Base-by-base conservation (phyloP, 2,797 vertebrate species). In the Acanthopagrus latus region DNA sequence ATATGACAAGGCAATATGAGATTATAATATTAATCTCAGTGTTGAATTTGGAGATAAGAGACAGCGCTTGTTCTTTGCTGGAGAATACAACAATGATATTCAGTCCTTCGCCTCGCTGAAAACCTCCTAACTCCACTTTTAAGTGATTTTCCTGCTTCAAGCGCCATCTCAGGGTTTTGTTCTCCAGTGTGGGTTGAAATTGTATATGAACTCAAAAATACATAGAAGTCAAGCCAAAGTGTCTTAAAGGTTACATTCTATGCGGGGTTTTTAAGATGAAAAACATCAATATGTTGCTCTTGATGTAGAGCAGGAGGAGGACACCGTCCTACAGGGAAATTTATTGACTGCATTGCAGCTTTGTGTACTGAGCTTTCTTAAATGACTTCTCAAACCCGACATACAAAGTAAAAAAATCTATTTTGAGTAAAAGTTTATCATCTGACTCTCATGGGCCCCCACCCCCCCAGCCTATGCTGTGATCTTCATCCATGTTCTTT, bases 1-100 rank as follows among this genome's bases (percentile, higher is more conserved):
- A 13, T 62, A 71, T 55, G 62, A 78, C 70, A 74, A 80, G 29
- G 75, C 82, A 83, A 71, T 82, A 73, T 78, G 57, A 75, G 78
- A 90, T 87, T 84, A 86, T 73, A 74, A 73, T 54, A 65, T 80
- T 88, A 75, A 81, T 82, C 76, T 62, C 62, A 74, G 52, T 62
- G 41, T 56, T 80, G 72, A 68, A 76, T 78, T 76, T 74, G 38
- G n/a, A 68, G 67, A 79, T 81, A 79, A 81, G 63, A 43, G 23
- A 75, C 20, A 69, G 57, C 23, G n/a, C 69, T 72, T 64, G 54
- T 70, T 63, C 25, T 56, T 73, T 66, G 17, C 44, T 59, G n/a
- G 17, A 74, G 47, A 51, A 48, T 33, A 43, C 12, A 68, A 43
- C 38, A 54, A 23, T 71, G 54, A 80, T 56, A 44, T 46, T 41